A percentile compares a stretch with the other conserved stretches of the same genome.
Conservation (phyloP, 2,797 vertebrate species). For the Smutsia gigantea region DNA sequence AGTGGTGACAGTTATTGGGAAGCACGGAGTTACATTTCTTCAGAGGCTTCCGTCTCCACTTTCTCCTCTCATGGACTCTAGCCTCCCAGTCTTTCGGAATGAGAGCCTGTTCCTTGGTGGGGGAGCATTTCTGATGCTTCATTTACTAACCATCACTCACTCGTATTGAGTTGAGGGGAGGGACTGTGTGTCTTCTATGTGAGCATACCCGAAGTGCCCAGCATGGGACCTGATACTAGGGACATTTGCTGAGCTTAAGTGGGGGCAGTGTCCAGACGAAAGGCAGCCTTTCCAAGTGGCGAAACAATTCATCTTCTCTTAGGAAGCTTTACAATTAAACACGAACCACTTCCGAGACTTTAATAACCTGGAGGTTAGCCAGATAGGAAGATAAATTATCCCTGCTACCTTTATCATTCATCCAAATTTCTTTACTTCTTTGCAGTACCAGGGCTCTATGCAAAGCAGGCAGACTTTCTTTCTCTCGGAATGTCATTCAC, state of each 20-base stretch:
- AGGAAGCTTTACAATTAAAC: slow-evolving; percentile 26
- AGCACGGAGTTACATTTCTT: background rate
- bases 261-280: background rate
- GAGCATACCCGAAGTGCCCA: background rate
- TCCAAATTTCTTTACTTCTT: background rate
- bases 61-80: background rate
- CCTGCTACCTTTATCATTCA: slow-evolving; percentile 8
- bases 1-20: background rate
- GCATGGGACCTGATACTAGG: background rate
- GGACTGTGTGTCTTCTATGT: background rate
- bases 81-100: background rate
- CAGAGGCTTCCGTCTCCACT: background rate
- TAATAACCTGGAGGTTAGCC: background rate
- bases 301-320: background rate
- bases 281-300: background rate
- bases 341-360: background rate
- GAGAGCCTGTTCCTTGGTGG: background rate
- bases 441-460: background rate
- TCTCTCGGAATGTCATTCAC: background rate
- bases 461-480: background rate
- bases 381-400: slow-evolving; percentile 1
- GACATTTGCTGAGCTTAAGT: background rate
- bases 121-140: background rate
- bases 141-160: background rate
- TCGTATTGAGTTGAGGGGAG: background rate